phyloP scores from a whole-genome alignment of 2,797 vertebrate genomes.

The Tadarida brasiliensis region DNA sequence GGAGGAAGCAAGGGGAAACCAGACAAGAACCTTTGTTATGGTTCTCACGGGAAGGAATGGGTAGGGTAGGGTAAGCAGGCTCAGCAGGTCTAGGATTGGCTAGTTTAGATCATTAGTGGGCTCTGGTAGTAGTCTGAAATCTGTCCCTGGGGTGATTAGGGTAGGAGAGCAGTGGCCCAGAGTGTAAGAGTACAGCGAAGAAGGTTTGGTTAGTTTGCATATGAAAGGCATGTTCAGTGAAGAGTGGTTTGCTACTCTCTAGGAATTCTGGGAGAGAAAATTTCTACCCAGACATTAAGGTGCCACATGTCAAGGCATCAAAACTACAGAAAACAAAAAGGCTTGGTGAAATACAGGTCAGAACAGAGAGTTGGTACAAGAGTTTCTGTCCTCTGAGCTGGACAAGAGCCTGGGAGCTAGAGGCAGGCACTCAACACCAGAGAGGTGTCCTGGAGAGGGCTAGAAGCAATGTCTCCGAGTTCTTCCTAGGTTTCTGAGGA shows the following conservation, averaged over 20 bases:
- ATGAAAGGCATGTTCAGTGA: neutral
- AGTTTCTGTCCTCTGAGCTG: neutral
- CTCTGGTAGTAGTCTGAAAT: neutral
- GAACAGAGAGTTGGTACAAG: neutral
- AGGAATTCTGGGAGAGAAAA: neutral
- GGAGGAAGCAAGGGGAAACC: neutral
- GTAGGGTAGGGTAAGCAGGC: neutral
- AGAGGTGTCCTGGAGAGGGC: neutral
- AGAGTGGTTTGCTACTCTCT: neutral
- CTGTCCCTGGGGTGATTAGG: neutral
- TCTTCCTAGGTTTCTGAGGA: neutral
- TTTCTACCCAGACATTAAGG: neutral
- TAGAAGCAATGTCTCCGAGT: neutral
- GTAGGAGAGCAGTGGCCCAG: neutral
- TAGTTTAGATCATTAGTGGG: neutral
- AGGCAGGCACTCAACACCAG: neutral
- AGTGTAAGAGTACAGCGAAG: neutral
- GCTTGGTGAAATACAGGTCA: neutral
- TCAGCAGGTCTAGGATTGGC: neutral
- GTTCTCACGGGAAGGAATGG: neutral
- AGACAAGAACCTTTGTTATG: neutral
- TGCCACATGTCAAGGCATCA: neutral
- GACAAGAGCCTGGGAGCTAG: neutral
- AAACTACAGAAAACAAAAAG: neutral
- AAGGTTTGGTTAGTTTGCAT: neutral